phyloP scores from a whole-genome alignment of 2,888 invertebrate species.

The Drosophila pegasa region DNA sequence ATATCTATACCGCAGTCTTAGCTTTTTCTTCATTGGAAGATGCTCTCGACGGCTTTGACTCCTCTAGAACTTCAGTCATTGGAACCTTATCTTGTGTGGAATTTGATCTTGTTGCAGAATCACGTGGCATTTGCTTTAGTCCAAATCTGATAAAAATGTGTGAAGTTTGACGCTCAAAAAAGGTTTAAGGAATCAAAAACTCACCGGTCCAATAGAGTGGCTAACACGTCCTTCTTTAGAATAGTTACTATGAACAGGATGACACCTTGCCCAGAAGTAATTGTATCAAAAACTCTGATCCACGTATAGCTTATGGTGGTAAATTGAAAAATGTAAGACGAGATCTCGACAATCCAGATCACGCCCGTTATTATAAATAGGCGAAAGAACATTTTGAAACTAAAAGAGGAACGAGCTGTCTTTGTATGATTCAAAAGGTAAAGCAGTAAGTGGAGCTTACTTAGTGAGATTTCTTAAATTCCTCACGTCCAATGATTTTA shows the following conservation, averaged over 20 bases:
- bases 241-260: slow-evolving; percentile 62
- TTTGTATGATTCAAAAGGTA: background rate
- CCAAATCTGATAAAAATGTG: slow-evolving; percentile 10
- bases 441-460: slow-evolving; percentile 15
- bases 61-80: slow-evolving; percentile 4
- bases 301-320: background rate
- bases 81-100: background rate
- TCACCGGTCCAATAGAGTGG: slow-evolving; percentile 48
- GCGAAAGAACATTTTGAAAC: slow-evolving; percentile 91
- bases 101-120: background rate
- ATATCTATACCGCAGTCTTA: background rate
- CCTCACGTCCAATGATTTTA: slow-evolving; percentile 31
- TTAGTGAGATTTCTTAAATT: slow-evolving; percentile 33
- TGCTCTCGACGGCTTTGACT: background rate
- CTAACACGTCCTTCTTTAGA: slow-evolving; percentile 47
- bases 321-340: slow-evolving; percentile 87
- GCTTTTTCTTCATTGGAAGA: background rate
- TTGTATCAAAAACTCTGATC: background rate
- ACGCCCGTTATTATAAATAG: slow-evolving; percentile 93
- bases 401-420: slow-evolving; percentile 72
- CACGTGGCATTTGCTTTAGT: background rate
- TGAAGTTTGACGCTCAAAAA: background rate
- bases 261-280: slow-evolving; percentile 59
- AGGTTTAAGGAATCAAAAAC: background rate
- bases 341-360: slow-evolving; percentile 91